Percentiles rank a stretch among this genome's conserved stretches.
phyloP scores from a whole-genome alignment of 2,797 vertebrate species.

The Microctenopoma steveboyesi region DNA sequence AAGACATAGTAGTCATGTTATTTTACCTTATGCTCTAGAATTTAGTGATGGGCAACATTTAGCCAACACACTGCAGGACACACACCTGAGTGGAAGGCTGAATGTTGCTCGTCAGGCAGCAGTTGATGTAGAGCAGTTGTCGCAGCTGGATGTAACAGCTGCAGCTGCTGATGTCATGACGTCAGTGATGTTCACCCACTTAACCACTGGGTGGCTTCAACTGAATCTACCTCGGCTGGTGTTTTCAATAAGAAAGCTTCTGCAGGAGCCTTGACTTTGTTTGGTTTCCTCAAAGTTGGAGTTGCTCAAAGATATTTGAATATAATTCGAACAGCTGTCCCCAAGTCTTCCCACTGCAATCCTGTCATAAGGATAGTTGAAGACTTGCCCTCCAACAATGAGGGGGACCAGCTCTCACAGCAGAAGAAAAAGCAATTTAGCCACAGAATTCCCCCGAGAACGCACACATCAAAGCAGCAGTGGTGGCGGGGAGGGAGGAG shows the following conservation, averaged over 20 bases:
- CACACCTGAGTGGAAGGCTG: neutral
- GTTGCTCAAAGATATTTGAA: conserved; percentile 30
- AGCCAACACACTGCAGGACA: neutral
- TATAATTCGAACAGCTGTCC: neutral
- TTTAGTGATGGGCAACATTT: too few species aligned
- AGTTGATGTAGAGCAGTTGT: too few species aligned
- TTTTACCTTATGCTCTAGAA: too few species aligned
- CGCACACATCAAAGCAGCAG: conserved; percentile 65
- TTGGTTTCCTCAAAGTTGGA: conserved; percentile 10
- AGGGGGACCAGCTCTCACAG: conserved; percentile 46
- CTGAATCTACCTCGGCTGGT: neutral
- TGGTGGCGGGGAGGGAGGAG: neutral
- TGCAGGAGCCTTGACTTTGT: neutral
- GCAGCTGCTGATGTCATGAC: neutral
- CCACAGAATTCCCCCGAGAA: conserved; percentile 52
- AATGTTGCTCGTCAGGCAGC: neutral
- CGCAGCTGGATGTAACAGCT: too few species aligned
- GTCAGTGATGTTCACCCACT: too few species aligned
- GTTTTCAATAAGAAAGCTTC: neutral
- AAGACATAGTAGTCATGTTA: too few species aligned
- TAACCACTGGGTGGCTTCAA: conserved; percentile 29
- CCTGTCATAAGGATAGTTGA: conserved; percentile 50
- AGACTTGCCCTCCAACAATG: conserved; percentile 60
- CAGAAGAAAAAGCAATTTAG: conserved; percentile 75
- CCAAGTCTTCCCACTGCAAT: neutral